Conservation (phyloP, 1,140 invertebrate genomes). For the Brachionus manjavacas region DNA sequence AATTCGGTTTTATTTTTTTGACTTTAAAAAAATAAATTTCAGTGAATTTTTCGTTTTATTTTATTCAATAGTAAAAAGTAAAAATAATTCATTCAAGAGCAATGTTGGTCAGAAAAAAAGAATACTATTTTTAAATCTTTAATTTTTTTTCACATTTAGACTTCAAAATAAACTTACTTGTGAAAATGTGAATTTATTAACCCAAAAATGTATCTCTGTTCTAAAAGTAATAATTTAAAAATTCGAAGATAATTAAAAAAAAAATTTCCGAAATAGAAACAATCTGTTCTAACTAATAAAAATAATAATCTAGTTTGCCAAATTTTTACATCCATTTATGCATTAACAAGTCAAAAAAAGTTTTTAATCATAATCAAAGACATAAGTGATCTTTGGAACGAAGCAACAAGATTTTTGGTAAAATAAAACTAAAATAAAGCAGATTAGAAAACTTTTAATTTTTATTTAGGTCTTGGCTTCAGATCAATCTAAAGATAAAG, state of each 20-base stretch:
- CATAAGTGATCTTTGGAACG: not conserved
- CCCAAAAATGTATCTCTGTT: not conserved
- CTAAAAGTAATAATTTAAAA: not conserved
- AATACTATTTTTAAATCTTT: too few species aligned
- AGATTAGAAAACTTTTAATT: not conserved
- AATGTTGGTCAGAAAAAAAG: too few species aligned
- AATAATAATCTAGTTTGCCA: not conserved
- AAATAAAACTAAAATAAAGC: not conserved
- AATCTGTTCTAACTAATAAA: not conserved
- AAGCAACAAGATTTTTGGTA: slow-evolving; percentile 7
- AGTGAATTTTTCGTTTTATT: too few species aligned
- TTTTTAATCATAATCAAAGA: not conserved
- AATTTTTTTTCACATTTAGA: not conserved
- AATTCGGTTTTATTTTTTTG: too few species aligned
- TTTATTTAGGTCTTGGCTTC: not conserved
- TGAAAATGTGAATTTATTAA: not conserved
- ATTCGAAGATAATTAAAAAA: not conserved
- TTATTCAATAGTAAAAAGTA: too few species aligned
- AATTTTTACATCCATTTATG: slow-evolving; percentile 1
- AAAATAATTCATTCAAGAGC: too few species aligned
- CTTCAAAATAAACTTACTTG: not conserved
- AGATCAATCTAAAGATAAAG: not conserved
- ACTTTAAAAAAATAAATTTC: too few species aligned
- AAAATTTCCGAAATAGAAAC: not conserved
- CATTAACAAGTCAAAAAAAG: slow-evolving; percentile 6